phyloP scores from a whole-genome alignment of 2,113 vertebrate genomes.

The Myotis yumanensis region DNA sequence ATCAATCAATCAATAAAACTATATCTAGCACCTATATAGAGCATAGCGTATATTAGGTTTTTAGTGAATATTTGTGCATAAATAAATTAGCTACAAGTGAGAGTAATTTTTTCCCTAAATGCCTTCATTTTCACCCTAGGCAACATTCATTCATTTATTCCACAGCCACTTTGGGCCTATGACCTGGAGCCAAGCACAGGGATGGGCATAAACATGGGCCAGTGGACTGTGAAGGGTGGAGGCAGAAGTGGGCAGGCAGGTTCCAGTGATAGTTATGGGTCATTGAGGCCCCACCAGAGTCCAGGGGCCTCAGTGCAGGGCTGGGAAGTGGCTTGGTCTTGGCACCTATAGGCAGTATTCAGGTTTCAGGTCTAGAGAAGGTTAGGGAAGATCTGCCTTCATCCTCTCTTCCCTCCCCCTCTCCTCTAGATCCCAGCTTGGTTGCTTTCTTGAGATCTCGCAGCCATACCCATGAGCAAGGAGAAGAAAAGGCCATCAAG shows the following conservation, averaged over 20 bases:
- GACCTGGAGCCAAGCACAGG: neutral
- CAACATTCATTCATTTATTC: neutral
- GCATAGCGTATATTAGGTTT: neutral
- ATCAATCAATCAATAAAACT: too few species aligned
- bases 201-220: neutral
- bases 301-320: neutral
- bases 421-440: conserved; percentile 89
- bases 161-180: neutral
- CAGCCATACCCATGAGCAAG: conserved; percentile 65
- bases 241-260: neutral
- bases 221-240: neutral
- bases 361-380: neutral
- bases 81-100: conserved; percentile 15
- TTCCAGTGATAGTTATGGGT: neutral
- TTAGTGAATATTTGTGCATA: neutral
- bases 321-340: neutral
- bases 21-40: neutral
- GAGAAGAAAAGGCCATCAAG: conserved; percentile 69
- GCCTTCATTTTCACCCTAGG: neutral
- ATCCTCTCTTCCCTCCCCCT: neutral
- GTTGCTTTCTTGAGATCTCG: conserved; percentile 92
- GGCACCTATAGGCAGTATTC: neutral
- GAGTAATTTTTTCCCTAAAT: neutral
- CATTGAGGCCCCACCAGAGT: neutral
- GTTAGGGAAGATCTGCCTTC: neutral